Evolutionary conservation across 2,888 invertebrate species (phyloP).

Genomic region (Tribolium freemani): DNA sequence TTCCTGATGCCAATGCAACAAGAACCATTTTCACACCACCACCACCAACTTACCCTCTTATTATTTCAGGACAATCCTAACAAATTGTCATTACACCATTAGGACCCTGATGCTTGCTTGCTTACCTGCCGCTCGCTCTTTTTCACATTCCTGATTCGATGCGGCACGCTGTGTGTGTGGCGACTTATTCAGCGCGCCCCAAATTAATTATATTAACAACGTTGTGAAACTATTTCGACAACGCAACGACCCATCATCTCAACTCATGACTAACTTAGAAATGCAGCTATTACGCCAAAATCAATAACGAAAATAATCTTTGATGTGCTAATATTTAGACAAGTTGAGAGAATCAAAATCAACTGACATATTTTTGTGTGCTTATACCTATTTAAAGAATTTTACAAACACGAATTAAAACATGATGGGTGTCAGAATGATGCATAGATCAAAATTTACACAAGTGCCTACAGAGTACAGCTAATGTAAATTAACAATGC

Average conservation of each 20-base stretch:
- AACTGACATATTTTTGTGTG: too few species aligned
- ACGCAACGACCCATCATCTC: not conserved
- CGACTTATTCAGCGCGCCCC: slow-evolving; percentile 39
- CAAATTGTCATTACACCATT: slow-evolving; percentile 45
- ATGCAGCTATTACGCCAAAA: too few species aligned
- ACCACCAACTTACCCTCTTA: slow-evolving; percentile 51
- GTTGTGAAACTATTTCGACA: slow-evolving; percentile 11
- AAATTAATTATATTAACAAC: not conserved
- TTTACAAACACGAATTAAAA: too few species aligned
- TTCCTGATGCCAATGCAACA: slow-evolving; percentile 42
- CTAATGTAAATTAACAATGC: slow-evolving; percentile 8
- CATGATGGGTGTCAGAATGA: too few species aligned
- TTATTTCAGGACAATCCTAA: slow-evolving; percentile 46
- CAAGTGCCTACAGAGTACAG: not conserved
- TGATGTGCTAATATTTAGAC: not conserved
- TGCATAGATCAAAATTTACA: too few species aligned
- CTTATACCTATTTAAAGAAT: too few species aligned
- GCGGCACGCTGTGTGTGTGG: slow-evolving; percentile 62
- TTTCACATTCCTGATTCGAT: slow-evolving; percentile 61
- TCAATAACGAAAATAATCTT: not conserved
- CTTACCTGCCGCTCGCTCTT: slow-evolving; percentile 37
- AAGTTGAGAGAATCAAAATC: too few species aligned
- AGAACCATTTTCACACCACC: slow-evolving; percentile 58
- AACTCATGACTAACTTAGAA: too few species aligned
- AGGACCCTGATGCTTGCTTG: not conserved